Evolutionary conservation across 1,140 invertebrate genomes (phyloP).

Genomic region (Drosophila setifemur): DNA sequence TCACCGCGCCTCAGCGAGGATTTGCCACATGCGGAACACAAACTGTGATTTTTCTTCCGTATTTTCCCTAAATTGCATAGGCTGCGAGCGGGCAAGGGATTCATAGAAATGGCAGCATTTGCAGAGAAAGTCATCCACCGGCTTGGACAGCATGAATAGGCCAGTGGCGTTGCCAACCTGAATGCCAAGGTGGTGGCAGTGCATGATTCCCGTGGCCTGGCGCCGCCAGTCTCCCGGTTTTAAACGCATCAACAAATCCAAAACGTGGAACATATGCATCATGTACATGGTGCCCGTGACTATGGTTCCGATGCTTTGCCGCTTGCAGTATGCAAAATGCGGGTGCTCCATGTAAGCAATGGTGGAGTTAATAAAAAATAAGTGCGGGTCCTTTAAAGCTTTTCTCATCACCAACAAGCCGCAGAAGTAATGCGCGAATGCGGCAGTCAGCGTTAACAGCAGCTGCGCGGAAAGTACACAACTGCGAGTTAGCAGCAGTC

Average conservation of each 20-base stretch:
- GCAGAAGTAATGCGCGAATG: conserved; percentile 17
- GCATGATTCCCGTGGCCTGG: not conserved
- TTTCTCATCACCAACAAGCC: conserved; percentile 5
- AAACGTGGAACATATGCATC: conserved; percentile 36
- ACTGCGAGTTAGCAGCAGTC: not conserved
- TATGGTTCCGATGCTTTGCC: conserved; percentile 43
- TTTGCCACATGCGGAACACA: not conserved
- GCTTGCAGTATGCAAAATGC: conserved; percentile 34
- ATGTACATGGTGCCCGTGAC: conserved; percentile 44
- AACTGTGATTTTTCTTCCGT: not conserved
- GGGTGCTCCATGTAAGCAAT: conserved; percentile 5
- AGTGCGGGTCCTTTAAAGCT: not conserved
- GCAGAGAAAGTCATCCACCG: conserved; percentile 29
- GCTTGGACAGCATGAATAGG: conserved; percentile 21
- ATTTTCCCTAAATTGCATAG: not conserved
- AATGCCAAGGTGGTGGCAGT: too few species aligned
- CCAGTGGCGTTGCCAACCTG: conserved; percentile 6
- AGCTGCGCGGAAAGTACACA: conserved; percentile 18
- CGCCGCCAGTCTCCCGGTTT: conserved; percentile 8
- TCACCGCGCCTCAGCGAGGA: not conserved
- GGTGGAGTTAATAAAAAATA: not conserved
- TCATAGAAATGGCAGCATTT: not conserved
- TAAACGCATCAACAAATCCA: conserved; percentile 32
- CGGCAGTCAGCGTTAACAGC: conserved; percentile 1
- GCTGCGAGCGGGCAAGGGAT: conserved; percentile 17